Conservation (phyloP, 2,797 vertebrate genomes). For the Acanthurus tractus region DNA sequence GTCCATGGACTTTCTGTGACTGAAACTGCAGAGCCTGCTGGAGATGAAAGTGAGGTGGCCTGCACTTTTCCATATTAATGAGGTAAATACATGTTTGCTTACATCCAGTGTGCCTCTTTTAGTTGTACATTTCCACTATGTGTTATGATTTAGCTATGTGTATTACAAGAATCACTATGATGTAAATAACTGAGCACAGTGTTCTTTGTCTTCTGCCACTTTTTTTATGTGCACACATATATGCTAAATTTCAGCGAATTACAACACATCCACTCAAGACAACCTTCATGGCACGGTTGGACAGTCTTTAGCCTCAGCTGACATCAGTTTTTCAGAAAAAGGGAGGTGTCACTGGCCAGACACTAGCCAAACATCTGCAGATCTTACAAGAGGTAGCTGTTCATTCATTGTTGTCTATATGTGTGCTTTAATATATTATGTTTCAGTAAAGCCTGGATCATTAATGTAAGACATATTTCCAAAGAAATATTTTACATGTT, state of each 20-base stretch:
- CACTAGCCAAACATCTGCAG: slow-evolving; percentile 33
- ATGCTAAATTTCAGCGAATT: background rate
- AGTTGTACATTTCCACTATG: background rate
- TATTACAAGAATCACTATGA: background rate
- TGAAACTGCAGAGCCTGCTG: background rate
- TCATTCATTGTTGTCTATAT: too few relatives aligned
- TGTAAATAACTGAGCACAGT: background rate
- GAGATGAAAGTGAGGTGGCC: slow-evolving; percentile 24
- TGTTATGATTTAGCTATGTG: background rate
- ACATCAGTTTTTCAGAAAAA: slow-evolving; percentile 36
- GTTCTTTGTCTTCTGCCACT: background rate
- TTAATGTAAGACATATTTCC: background rate
- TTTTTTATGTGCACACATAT: background rate
- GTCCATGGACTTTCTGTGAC: slow-evolving; percentile 3
- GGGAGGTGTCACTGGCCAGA: slow-evolving; percentile 33
- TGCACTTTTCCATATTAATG: slow-evolving; percentile 13
- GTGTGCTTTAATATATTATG: background rate
- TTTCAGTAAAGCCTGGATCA: background rate
- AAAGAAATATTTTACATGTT: too few relatives aligned
- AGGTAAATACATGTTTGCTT: slow-evolving; percentile 9
- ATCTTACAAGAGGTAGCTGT: slow-evolving; percentile 40
- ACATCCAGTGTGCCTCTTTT: background rate
- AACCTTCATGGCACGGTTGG: slow-evolving; percentile 41
- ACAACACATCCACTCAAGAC: slow-evolving; percentile 30
- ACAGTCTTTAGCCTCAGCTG: slow-evolving; percentile 33